phyloP scores from a whole-genome alignment of 1,140 invertebrate genomes.

The Dryas iulia region DNA sequence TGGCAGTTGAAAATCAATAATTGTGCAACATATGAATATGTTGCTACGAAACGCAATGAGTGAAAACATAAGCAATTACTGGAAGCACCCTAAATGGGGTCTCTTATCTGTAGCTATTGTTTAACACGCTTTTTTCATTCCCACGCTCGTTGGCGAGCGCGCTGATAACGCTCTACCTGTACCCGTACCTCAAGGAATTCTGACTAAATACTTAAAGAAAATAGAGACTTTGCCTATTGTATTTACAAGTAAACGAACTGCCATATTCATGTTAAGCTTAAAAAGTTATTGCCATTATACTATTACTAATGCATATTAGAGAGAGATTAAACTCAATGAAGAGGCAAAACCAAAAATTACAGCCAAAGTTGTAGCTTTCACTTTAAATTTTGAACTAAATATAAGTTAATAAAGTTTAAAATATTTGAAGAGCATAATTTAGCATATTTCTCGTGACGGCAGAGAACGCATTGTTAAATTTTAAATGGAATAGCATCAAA shows the following conservation, averaged over 20 bases:
- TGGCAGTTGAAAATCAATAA: background rate
- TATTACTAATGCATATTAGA: too few species aligned
- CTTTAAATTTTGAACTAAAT: background rate
- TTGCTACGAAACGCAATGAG: slow-evolving; percentile 43
- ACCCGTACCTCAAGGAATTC: slow-evolving; percentile 43
- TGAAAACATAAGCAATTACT: slow-evolving; percentile 66
- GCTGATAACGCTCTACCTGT: slow-evolving; percentile 71
- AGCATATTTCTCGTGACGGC: slow-evolving; percentile 60
- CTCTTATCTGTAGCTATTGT: slow-evolving; percentile 76
- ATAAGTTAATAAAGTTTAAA: background rate
- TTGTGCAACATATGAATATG: slow-evolving; percentile 32
- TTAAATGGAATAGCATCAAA: slow-evolving; percentile 61
- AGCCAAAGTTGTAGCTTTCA: background rate
- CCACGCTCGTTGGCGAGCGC: slow-evolving; percentile 61
- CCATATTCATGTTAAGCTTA: background rate
- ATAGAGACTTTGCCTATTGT: background rate
- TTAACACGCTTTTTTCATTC: slow-evolving; percentile 78
- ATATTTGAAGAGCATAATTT: slow-evolving; percentile 28
- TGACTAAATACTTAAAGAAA: slow-evolving; percentile 29
- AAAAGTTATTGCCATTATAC: background rate
- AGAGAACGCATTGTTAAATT: slow-evolving; percentile 60
- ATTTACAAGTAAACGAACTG: background rate
- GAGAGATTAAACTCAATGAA: too few species aligned
- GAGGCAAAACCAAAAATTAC: too few species aligned
- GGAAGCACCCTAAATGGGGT: slow-evolving; percentile 68